Conservation (phyloP, 2,888 invertebrate species). For the Thyatira batis region DNA sequence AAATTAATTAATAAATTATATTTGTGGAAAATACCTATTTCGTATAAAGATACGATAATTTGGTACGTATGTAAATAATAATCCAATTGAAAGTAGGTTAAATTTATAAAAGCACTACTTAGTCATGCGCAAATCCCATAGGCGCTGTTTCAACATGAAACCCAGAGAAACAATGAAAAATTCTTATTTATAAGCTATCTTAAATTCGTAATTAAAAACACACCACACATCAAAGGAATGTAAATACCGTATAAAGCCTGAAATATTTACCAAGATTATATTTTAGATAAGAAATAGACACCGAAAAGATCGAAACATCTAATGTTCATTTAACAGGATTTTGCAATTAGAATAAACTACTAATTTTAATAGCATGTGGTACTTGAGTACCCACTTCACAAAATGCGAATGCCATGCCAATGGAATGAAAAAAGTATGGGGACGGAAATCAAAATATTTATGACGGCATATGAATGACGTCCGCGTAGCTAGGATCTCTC, state of each 20-base stretch:
- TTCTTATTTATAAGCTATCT: background rate
- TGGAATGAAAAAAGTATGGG: constrained; percentile 1
- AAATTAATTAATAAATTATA: too few species aligned
- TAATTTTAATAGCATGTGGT: too few species aligned
- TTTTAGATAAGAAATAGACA: background rate
- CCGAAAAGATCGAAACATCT: background rate
- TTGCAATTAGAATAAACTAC: background rate
- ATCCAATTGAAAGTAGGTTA: too few species aligned
- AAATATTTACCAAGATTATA: background rate
- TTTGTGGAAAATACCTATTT: too few species aligned
- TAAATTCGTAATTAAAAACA: background rate
- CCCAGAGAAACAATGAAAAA: background rate
- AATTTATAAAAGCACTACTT: too few species aligned
- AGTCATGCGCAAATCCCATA: too few species aligned
- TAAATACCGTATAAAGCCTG: background rate
- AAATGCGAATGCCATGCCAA: background rate
- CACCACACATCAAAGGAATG: background rate
- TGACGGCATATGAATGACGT: background rate
- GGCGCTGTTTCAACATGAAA: background rate
- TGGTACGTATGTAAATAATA: too few species aligned
- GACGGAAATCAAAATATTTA: background rate
- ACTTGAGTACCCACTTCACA: background rate
- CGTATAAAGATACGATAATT: too few species aligned
- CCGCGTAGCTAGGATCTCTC: background rate
- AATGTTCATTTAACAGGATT: background rate